Base-by-base conservation (phyloP, 2,888 invertebrate genomes). In the Phania funesta region DNA sequence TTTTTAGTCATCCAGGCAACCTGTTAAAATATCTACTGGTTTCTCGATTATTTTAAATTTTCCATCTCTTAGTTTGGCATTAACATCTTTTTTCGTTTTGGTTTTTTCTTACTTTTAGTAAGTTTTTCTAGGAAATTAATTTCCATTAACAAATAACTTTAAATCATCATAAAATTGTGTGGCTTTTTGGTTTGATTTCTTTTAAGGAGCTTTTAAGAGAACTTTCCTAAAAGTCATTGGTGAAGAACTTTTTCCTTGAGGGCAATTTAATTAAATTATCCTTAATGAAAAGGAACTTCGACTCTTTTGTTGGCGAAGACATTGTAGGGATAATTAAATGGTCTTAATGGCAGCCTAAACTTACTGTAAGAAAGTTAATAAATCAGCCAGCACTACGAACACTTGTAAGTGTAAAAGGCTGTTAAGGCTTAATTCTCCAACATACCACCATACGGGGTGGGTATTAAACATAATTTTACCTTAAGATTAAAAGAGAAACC, bases 91-190 rank as follows among this genome's bases (percentile, higher is more conserved):
- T 38, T 52, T 44, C 11, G 26, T n/a, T 29, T 16, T 18, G 29
- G 13, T 13, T 64, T 65, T 54, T 76, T 41, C 48, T 67, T 77
- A 56, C 73, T 50, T 24, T 82, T 77, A 68, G 73, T 82, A 82
- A 82, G 74, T 78, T 82, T 82, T 82, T 82, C 68, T 70, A 44
- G 68, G 41, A 78, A 82, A 82, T 78, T 82, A 78, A 82, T 82
- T 82, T 78, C 74, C 52, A 74, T 82, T 78, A 74, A 38, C 35
- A 54, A 73, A 76, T 62, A 73, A 67, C 38, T 77, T 81, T 46
- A 78, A 81, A 50, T 74, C 35, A 68, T 73, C 56, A 58, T 73
- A 13, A 18, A 70, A 82, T 70, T 50, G 58, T 73, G 74, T 74
- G 73, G 64, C 44, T 78, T 68, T 44, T 67, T 62, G 7, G 11